Evolutionary conservation across 37 sponge, comb jelly and placozoan genomes (phyloP), one percentile per base, ranked within the genome.

Genomic region (Haliclona indistincta): DNA sequence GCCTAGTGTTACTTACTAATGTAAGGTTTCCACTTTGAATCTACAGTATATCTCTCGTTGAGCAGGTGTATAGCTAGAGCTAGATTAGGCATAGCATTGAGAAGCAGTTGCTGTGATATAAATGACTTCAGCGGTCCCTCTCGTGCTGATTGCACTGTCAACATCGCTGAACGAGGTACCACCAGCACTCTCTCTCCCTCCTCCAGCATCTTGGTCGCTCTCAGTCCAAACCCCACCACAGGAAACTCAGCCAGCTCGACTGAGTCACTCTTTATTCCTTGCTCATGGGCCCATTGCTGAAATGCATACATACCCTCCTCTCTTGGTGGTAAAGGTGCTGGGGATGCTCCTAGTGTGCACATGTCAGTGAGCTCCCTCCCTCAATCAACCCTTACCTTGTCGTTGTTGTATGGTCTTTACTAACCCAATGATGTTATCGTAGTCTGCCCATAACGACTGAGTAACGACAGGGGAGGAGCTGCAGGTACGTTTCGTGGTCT

Each of bases 11-110:
- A 43, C 70, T 45, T 34, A 92, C 93, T 76, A n/a, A 92, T 83
- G 68, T 92, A 92, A 22, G 88, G 93, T 58, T 75, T 87, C 93
- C 93, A 92, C 36, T 69, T 66, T 43, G 93, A 92, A 51, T 69
- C 38, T 4, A 8, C 30, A 1, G 30, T 64, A 52, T 73, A 76
- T 49, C 70, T 53, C 34, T 92, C 93, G 22, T 84, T 92, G 47
- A 92, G 72, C 3, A 92, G 84, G 28, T 74, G 77, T 40, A 92
- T 41, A 0, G 88, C 81, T 4, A 92, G 67, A 2, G 74, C 62
- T 7, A 87, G 80, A 66, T 92, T 82, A 3, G 84, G 88, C 93
- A 92, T 87, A 23, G 54, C 73, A 54, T 86, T 74, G 33, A 87
- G 74, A 51, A 92, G 53, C 15, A 63, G 79, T 29, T 89, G 84